These are phyloP conservation scores for Drosophila algonquin DNA, from an alignment of 2,888 invertebrate genomes.

Conservation along the genomic window DNA sequence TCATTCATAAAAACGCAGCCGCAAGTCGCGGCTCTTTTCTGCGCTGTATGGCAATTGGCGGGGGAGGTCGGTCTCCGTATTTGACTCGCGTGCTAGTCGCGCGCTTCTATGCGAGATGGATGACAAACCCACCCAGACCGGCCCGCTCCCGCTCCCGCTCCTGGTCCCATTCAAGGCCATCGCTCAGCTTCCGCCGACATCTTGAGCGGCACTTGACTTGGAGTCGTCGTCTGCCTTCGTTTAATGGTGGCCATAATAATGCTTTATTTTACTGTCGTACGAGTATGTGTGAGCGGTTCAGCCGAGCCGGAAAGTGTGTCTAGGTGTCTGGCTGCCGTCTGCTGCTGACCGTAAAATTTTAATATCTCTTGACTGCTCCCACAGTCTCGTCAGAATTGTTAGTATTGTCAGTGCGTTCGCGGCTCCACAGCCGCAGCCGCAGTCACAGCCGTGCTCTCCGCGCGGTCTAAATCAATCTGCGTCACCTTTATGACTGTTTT, in stretches of 20 bases:
- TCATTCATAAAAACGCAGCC: slow-evolving; percentile 75
- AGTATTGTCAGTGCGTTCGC: slow-evolving; percentile 39
- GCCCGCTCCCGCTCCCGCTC: not conserved
- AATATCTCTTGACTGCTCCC: slow-evolving; percentile 56
- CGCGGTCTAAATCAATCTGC: slow-evolving; percentile 72
- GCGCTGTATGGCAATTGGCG: not conserved
- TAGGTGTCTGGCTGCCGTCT: slow-evolving; percentile 72
- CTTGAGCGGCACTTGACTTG: slow-evolving; percentile 62
- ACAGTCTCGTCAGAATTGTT: slow-evolving; percentile 22
- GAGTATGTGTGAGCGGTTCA: slow-evolving; percentile 37
- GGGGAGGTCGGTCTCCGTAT: slow-evolving; percentile 16
- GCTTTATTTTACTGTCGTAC: slow-evolving; percentile 75
- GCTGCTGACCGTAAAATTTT: slow-evolving; percentile 75
- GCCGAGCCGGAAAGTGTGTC: slow-evolving; percentile 30
- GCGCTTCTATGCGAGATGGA: slow-evolving; percentile 59
- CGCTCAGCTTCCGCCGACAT: slow-evolving; percentile 70
- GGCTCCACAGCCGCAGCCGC: not conserved
- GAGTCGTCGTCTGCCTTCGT: slow-evolving; percentile 36
- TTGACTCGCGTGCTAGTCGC: slow-evolving; percentile 59
- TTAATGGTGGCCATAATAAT: slow-evolving; percentile 77
- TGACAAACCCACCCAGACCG: slow-evolving; percentile 40
- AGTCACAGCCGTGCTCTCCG: not conserved
- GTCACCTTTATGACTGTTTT: slow-evolving; percentile 76
- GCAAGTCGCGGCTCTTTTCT: slow-evolving; percentile 27
- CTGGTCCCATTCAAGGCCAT: slow-evolving; percentile 40